phyloP scores from a whole-genome alignment of 2,113 vertebrate genomes.

The Cynoglossus semilaevis region DNA sequence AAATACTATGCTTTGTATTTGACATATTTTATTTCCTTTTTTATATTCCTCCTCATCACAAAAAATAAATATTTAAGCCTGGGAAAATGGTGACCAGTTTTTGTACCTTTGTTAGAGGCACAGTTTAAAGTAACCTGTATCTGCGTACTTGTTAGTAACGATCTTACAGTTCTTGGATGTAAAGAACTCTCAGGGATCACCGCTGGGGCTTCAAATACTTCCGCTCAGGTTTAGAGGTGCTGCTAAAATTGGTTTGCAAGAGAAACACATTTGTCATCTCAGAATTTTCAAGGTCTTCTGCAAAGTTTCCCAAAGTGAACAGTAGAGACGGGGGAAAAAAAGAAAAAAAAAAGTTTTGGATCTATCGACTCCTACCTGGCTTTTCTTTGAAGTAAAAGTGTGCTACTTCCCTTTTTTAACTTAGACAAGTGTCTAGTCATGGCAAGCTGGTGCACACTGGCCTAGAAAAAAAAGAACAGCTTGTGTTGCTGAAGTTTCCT shows the following conservation, averaged over 20 bases:
- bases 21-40: too few relatives aligned
- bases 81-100: too few relatives aligned
- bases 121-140: too few relatives aligned
- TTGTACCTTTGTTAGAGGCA: too few relatives aligned
- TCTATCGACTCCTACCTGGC: slow-evolving; percentile 62
- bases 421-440: slow-evolving; percentile 73
- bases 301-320: slow-evolving; percentile 62
- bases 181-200: neutral
- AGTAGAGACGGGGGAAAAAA: slow-evolving; percentile 1
- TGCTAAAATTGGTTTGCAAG: slow-evolving; percentile 25
- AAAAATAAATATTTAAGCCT: too few relatives aligned
- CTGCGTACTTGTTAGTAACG: slow-evolving; percentile 2
- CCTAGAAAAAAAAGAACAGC: slow-evolving; percentile 79
- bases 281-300: slow-evolving; percentile 54
- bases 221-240: neutral
- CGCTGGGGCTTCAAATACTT: neutral
- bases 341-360: slow-evolving; percentile 55
- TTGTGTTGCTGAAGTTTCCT: slow-evolving; percentile 76
- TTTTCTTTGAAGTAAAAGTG: slow-evolving; percentile 65
- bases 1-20: too few relatives aligned
- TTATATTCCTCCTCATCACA: too few relatives aligned
- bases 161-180: neutral
- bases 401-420: slow-evolving; percentile 55
- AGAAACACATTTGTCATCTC: slow-evolving; percentile 30
- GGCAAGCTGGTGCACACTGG: slow-evolving; percentile 68